Percentiles rank a stretch among this genome's conserved stretches.
These are phyloP conservation scores for Alaudala cheleensis DNA, from an alignment of 2,113 vertebrate species.

Conservation along the genomic window DNA sequence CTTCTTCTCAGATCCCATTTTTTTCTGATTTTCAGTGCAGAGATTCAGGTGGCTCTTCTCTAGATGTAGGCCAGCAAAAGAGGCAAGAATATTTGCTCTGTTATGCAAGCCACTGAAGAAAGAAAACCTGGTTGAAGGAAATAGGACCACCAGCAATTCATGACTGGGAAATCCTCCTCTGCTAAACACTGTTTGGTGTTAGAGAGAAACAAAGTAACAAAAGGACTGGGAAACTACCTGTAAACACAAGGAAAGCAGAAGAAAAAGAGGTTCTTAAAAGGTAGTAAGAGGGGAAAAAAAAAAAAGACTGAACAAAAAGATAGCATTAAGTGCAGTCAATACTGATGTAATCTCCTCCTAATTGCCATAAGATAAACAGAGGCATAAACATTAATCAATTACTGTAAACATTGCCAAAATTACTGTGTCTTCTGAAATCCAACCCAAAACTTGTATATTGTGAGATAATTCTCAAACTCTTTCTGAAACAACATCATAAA, in stretches of 20 bases:
- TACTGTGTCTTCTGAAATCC: not conserved
- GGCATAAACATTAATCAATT: not conserved
- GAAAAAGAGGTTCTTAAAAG: not conserved
- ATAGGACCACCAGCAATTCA: not conserved
- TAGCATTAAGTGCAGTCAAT: accelerated
- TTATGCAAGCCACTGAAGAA: not conserved
- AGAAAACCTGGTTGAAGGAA: not conserved
- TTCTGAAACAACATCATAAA: not conserved
- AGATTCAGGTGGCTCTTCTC: not conserved
- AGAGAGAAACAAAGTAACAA: not conserved
- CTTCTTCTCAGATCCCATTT: not conserved
- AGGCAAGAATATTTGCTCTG: not conserved
- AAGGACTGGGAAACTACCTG: not conserved
- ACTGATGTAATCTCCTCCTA: not conserved
- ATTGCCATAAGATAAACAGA: not conserved
- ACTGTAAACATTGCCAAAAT: not conserved
- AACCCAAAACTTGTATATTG: not conserved
- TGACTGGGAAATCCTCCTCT: not conserved
- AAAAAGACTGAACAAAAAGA: not conserved
- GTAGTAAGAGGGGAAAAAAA: not conserved
- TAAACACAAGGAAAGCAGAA: not conserved
- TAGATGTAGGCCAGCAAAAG: not conserved
- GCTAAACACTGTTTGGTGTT: not conserved
- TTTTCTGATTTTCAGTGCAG: not conserved
- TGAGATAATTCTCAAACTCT: not conserved